Evolutionary conservation across 2,888 invertebrate species (phyloP).

Genomic region (Cheilosia soror): DNA sequence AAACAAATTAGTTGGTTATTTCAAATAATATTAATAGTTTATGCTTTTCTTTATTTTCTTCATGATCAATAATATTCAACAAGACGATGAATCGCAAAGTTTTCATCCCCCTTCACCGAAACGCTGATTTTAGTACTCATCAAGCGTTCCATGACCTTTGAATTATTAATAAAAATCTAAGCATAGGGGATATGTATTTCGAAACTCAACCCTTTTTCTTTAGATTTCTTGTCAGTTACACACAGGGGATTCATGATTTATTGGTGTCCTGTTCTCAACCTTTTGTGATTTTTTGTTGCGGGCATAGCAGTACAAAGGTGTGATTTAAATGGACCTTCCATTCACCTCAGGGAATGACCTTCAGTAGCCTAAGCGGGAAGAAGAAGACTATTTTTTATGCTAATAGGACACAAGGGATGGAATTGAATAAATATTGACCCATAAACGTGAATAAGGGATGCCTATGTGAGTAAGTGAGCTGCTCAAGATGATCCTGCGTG

Average conservation of each 20-base stretch:
- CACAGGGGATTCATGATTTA: slow-evolving; percentile 63
- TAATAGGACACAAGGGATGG: slow-evolving; percentile 54
- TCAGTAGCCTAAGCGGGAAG: slow-evolving; percentile 49
- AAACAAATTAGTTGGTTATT: too few species aligned
- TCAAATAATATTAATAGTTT: neutral
- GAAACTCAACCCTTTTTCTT: slow-evolving; percentile 43
- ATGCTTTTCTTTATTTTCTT: neutral
- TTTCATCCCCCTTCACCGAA: slow-evolving; percentile 13
- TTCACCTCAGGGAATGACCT: slow-evolving; percentile 70
- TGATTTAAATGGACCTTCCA: slow-evolving; percentile 68
- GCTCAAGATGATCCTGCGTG: slow-evolving; percentile 60
- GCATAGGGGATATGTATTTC: neutral
- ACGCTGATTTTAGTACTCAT: slow-evolving; percentile 7
- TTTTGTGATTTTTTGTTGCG: slow-evolving; percentile 51
- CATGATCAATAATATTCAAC: neutral
- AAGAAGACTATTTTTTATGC: slow-evolving; percentile 35
- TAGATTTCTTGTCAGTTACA: slow-evolving; percentile 45
- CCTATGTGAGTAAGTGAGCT: slow-evolving; percentile 25
- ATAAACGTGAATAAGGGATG: slow-evolving; percentile 51
- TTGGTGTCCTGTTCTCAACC: slow-evolving; percentile 73
- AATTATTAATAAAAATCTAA: slow-evolving; percentile 14
- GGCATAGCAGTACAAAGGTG: slow-evolving; percentile 63
- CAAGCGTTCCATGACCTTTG: slow-evolving; percentile 53
- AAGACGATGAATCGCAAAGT: slow-evolving; percentile 9
- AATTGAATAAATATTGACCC: slow-evolving; percentile 73